phyloP scores from a whole-genome alignment of 2,888 invertebrate genomes.

The Rugalucina vietnamica region DNA sequence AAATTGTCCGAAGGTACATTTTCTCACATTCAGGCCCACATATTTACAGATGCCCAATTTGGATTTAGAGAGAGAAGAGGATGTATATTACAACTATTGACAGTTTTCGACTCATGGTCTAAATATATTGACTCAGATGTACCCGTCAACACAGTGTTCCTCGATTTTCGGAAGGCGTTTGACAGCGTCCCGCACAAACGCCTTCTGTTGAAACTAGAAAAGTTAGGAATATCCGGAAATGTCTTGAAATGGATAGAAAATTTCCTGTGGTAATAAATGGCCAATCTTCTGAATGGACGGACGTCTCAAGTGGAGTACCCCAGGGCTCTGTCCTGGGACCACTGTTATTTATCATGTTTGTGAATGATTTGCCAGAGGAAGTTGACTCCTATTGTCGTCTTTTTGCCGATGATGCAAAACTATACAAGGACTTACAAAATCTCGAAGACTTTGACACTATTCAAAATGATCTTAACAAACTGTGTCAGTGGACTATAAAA shows the following conservation, averaged over 20 bases:
- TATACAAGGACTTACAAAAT: background rate
- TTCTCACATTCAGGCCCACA: too few species aligned
- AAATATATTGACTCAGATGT: background rate
- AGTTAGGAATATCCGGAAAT: background rate
- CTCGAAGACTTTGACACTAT: background rate
- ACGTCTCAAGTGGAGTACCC: slow-evolving; percentile 14
- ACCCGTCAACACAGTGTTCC: background rate
- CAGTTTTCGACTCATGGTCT: background rate
- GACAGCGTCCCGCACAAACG: slow-evolving; percentile 20
- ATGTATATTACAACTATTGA: slow-evolving; percentile 18
- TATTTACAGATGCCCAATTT: background rate
- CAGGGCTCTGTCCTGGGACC: slow-evolving; percentile 27
- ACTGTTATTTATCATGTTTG: slow-evolving; percentile 2
- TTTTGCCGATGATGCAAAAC: slow-evolving; percentile 12
- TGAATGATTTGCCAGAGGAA: slow-evolving; percentile 4
- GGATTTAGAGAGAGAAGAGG: slow-evolving; percentile 11
- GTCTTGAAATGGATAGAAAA: slow-evolving; percentile 14
- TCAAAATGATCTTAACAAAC: slow-evolving; percentile 12
- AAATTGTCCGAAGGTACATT: too few species aligned
- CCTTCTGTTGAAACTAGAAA: background rate
- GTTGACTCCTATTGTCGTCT: background rate
- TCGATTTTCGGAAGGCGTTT: slow-evolving; percentile 18
- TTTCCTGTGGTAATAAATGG: slow-evolving; percentile 2
- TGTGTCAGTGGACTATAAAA: slow-evolving; percentile 27
- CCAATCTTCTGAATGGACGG: slow-evolving; percentile 16